Base-by-base conservation (phyloP, 2,888 invertebrate species). In the Lepidonotus clava region DNA sequence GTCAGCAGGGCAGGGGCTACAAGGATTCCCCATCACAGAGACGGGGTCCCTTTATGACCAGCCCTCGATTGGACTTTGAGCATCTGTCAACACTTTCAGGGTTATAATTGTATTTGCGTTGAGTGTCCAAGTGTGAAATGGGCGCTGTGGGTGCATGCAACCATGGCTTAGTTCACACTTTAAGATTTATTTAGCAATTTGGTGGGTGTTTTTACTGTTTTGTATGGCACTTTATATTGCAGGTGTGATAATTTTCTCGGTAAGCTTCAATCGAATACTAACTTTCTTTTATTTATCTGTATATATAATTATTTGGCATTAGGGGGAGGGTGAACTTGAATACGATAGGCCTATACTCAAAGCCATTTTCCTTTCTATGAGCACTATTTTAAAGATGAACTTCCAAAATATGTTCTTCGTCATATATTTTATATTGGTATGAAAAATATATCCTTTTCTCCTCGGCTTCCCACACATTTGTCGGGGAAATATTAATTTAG, bases 1-100 rank as follows among this genome's bases (percentile, higher is more conserved):
- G 71, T 38, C 71, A 71, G 36, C 18, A n/a, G 46, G 46, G 11
- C 36, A n/a, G n/a, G 36, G 14, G 8, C 34, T 71, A 71, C 71
- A 71, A 38, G 36, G 21, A 38, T 71, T n/a, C 38, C 21, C 71
- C 34, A 34, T 71, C 71, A 71, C 21, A 18, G 71, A 14, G n/a
- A 71, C 38, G 24, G 34, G 71, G 38, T 71, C 38, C 36, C 71
- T 71, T 71, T 71, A 71, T 71, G 18, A n/a, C 5, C 36, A 24
- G 21, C 21, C 21, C 5, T 5, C 14, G 38, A 18, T 71, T 34
- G 71, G 5, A 21, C 38, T 36, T 71, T 36, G 28, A 71, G 71
- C 71, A 71, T 71, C 71, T 71, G 71, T 71, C 71, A 71, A 71
- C 71, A 71, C 38, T 38, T 71, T 24, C n/a, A 18, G 38, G 8